Conservation (phyloP, 2,113 vertebrate species). For the Brachionichthys hirsutus region DNA sequence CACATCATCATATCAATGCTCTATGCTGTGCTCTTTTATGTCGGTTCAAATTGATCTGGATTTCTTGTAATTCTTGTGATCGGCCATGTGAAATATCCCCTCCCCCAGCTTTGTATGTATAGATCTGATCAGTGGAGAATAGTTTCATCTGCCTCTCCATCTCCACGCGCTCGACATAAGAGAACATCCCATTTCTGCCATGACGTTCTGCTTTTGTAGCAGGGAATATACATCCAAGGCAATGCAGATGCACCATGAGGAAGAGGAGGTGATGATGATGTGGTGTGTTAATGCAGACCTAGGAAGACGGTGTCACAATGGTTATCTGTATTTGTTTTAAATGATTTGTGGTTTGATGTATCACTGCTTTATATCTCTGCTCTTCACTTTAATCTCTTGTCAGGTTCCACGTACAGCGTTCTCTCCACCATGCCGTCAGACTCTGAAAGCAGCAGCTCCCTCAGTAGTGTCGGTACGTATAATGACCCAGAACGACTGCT, state of each 20-base stretch:
- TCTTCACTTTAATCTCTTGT: slow-evolving; percentile 27
- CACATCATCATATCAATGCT: slow-evolving; percentile 14
- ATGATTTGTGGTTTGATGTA: slow-evolving; percentile 23
- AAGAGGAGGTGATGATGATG: slow-evolving; percentile 36
- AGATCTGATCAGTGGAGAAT: slow-evolving; percentile 54
- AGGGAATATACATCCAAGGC: slow-evolving; percentile 69
- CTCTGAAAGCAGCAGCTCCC: slow-evolving; percentile 98
- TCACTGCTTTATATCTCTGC: slow-evolving; percentile 6
- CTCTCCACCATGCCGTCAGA: slow-evolving; percentile 99
- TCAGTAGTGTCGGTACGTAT: slow-evolving; percentile 95
- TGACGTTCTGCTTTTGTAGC: slow-evolving; percentile 72
- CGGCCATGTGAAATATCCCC: slow-evolving; percentile 50
- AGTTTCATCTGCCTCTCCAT: slow-evolving; percentile 22
- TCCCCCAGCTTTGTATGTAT: slow-evolving; percentile 57
- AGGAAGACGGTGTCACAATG: slow-evolving; percentile 37
- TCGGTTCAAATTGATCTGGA: neutral
- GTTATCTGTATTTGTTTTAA: slow-evolving; percentile 37
- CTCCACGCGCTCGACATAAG: slow-evolving; percentile 56
- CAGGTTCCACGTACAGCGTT: slow-evolving; percentile 97
- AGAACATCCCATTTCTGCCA: slow-evolving; percentile 71
- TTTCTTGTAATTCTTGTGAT: too few species aligned
- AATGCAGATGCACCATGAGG: slow-evolving; percentile 51
- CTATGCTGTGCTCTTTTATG: slow-evolving; percentile 1
- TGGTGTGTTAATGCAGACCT: slow-evolving; percentile 47
- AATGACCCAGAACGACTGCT: slow-evolving; percentile 4